phyloP scores from a whole-genome alignment of 2,797 vertebrate species.

The Poeciliopsis turneri region DNA sequence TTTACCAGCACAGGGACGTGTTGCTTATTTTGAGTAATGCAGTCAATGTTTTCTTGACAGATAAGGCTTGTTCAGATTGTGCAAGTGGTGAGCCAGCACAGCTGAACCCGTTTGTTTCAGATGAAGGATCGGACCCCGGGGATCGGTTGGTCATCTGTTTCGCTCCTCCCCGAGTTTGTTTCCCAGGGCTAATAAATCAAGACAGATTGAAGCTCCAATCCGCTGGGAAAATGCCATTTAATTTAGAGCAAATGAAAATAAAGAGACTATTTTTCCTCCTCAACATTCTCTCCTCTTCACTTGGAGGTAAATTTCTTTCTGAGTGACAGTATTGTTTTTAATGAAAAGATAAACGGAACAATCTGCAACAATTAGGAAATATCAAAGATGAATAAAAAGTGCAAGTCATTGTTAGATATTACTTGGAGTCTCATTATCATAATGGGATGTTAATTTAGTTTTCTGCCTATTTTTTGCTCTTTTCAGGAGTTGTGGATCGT shows the following conservation, averaged over 20 bases:
- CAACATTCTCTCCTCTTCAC: constrained; percentile 18
- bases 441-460: too few relatives aligned
- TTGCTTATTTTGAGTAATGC: constrained; percentile 63
- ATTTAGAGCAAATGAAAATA: constrained; percentile 68
- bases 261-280: constrained; percentile 24
- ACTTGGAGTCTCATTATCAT: too few relatives aligned
- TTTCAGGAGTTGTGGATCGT: too few relatives aligned
- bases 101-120: constrained; percentile 30
- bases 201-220: constrained; percentile 54
- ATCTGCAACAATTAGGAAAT: background rate
- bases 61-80: constrained; percentile 39
- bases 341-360: background rate
- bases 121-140: constrained; percentile 53
- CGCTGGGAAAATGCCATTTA: constrained; percentile 59
- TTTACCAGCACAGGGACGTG: constrained; percentile 42
- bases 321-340: background rate
- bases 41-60: constrained; percentile 64
- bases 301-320: constrained; percentile 23
- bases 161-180: constrained; percentile 42
- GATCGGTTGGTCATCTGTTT: constrained; percentile 59
- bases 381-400: too few relatives aligned
- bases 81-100: constrained; percentile 14
- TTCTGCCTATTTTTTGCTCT: too few relatives aligned
- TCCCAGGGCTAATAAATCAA: constrained; percentile 63
- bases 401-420: too few relatives aligned